Evolutionary conservation across 2,113 vertebrate species (phyloP).

Genomic region (Osmerus mordax): DNA sequence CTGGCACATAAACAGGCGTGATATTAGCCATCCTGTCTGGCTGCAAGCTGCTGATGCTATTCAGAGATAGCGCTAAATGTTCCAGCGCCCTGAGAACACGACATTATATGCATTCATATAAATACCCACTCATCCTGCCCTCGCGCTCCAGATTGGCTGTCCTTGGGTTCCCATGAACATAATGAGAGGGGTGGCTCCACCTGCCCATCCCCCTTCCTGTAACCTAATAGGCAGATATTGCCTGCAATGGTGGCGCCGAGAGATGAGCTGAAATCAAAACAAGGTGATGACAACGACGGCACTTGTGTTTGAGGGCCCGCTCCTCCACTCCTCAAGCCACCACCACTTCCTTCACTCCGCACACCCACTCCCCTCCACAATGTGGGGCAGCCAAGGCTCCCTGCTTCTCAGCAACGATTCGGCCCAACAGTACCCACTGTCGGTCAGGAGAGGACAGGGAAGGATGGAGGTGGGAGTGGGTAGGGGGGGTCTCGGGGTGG

Average conservation of each 20-base stretch:
- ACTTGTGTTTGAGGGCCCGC: constrained; percentile 65
- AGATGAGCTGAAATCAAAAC: constrained; percentile 77
- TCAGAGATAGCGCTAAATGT: constrained; percentile 64
- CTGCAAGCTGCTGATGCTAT: constrained; percentile 64
- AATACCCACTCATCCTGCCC: constrained; percentile 57
- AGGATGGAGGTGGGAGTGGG: constrained; percentile 17
- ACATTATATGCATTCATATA: constrained; percentile 65
- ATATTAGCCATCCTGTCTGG: constrained; percentile 66
- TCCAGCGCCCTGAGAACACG: constrained; percentile 55
- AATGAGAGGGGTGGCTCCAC: constrained; percentile 40
- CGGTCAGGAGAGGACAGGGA: constrained; percentile 19
- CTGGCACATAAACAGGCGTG: constrained; percentile 57
- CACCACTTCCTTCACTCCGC: constrained; percentile 8
- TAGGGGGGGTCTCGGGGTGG: constrained; percentile 5
- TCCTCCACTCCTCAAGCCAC: constrained; percentile 25
- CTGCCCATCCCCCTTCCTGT: constrained; percentile 39
- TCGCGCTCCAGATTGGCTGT: constrained; percentile 11
- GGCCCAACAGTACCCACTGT: not conserved
- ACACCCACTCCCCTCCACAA: constrained; percentile 17
- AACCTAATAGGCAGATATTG: constrained; percentile 67
- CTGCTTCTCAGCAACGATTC: constrained; percentile 8
- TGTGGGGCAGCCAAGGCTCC: not conserved
- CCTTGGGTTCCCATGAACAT: constrained; percentile 75
- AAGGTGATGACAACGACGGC: constrained; percentile 76
- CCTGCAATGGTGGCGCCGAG: constrained; percentile 63